These are phyloP conservation scores for Euura saliciscinereae DNA, from an alignment of 1,140 invertebrate genomes.

Conservation along the genomic window DNA sequence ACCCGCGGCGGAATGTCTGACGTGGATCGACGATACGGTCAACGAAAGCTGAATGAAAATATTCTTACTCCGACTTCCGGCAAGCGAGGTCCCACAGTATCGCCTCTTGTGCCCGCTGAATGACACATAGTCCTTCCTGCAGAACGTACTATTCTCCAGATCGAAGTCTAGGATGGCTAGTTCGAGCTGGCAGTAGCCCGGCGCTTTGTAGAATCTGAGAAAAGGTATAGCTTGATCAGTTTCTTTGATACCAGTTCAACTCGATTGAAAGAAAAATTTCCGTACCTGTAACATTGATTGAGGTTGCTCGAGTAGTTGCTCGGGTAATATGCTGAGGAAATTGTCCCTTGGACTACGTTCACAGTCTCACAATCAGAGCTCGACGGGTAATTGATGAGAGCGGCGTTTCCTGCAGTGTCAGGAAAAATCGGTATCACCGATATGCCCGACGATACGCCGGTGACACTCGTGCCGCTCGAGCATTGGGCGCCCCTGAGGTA, in stretches of 20 bases:
- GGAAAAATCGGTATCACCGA: slow-evolving; percentile 21
- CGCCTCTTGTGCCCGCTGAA: slow-evolving; percentile 37
- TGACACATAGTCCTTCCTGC: slow-evolving; percentile 45
- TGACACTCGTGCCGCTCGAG: not conserved
- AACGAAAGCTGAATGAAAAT: not conserved
- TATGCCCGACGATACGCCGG: slow-evolving; percentile 32
- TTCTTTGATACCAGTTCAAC: not conserved
- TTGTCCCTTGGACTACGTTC: slow-evolving; percentile 28
- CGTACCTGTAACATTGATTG: slow-evolving; percentile 44
- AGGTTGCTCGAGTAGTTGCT: slow-evolving; percentile 38
- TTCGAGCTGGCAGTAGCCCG: slow-evolving; percentile 39
- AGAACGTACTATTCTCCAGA: slow-evolving; percentile 44
- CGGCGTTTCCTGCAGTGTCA: slow-evolving; percentile 41
- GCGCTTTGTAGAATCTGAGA: slow-evolving; percentile 39
- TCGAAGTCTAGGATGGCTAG: slow-evolving; percentile 48
- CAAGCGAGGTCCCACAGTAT: slow-evolving; percentile 45
- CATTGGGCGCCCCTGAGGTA: slow-evolving; percentile 38
- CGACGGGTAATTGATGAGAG: slow-evolving; percentile 33
- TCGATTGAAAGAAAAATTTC: not conserved
- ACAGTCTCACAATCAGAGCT: slow-evolving; percentile 35
- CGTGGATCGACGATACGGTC: too few species aligned
- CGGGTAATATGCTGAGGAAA: slow-evolving; percentile 42
- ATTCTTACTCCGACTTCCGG: slow-evolving; percentile 41
- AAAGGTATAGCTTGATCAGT: not conserved
- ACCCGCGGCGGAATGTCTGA: not conserved